Evolutionary conservation across 2,113 vertebrate species (phyloP), one percentile per base, ranked within the genome.

Genomic region (Callipepla californica): DNA sequence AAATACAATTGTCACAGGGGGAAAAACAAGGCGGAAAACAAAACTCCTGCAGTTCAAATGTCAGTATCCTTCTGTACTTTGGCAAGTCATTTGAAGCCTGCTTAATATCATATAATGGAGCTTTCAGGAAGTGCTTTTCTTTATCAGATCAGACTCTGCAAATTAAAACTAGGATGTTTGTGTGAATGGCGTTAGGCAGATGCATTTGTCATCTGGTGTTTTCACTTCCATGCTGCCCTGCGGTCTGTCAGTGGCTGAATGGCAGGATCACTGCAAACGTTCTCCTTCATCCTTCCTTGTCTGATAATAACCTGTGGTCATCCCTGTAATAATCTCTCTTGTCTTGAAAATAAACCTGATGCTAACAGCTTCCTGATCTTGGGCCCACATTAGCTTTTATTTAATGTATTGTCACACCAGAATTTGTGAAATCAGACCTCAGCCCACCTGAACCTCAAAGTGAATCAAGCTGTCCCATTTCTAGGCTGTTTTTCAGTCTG

Each of bases 31-130:
- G 57, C 0, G 0, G 68, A 78, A 94, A 92, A 72, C 79, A 83
- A 88, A 95, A 90, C 93, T 91, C 76, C 75, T 55, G 90, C 75
- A 72, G 61, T 83, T 96, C 85, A 87, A 85, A 94, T 85, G 82
- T 94, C 79, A 92, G 9, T 58, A 69, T 94, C 47, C 89, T 59
- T 82, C 68, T 92, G 57, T 80, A 65, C 51, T 90, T 83, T 38
- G 66, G 61, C 36, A 82, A 58, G 74, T 63, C 28, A 57, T 75
- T 75, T 50, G 65, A 89, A 66, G 65, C 50, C 91, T 92, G 82
- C 74, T 90, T 91, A 85, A 32, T 91, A 68, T 78, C 67, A 44
- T 47, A 57, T 85, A 94, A 81, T 69, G 83, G 13, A 89, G 86
- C 51, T 72, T 93, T 91, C 48, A 65, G 79, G 61, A 92, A 80